Conservation (phyloP, 2,888 invertebrate genomes). For the Lithodes maja region DNA sequence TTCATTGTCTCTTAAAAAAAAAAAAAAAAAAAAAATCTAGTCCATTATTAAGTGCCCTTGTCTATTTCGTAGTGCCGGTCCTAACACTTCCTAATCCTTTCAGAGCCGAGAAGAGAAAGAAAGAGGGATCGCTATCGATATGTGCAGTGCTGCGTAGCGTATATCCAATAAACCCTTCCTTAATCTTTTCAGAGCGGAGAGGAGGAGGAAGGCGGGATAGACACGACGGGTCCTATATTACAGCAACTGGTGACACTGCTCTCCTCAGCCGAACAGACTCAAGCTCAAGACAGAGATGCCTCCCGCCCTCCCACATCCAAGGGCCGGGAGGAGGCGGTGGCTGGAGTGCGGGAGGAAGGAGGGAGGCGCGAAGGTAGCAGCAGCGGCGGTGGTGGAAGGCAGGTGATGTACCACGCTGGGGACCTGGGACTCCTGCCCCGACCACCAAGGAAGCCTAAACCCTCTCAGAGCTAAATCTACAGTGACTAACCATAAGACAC, state of each 20-base stretch:
- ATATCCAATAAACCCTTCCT: no score
- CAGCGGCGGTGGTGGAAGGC: conserved; percentile 17
- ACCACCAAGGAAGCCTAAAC: conserved; percentile 24
- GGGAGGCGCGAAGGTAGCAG: conserved; percentile 24
- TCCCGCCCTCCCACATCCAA: background rate
- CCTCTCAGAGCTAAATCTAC: background rate
- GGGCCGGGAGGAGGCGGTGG: background rate
- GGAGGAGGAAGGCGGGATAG: background rate
- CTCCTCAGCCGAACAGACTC: conserved; percentile 43
- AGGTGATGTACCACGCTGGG: conserved; percentile 54
- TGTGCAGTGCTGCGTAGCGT: background rate
- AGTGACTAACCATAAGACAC: background rate
- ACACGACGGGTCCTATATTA: conserved; percentile 32
- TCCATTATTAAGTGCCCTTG: no score
- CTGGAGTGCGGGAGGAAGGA: conserved; percentile 18
- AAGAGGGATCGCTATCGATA: background rate
- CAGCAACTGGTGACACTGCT: conserved; percentile 59
- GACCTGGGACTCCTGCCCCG: conserved; percentile 63
- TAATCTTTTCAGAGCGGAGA: conserved; percentile 26
- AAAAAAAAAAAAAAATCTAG: no score
- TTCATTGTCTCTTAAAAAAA: no score
- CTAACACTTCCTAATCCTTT: no score
- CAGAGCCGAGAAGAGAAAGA: no score
- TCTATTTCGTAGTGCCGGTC: no score
- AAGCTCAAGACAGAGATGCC: background rate